Conservation (phyloP, 2,888 invertebrate genomes). For the Acanthosepion pharaonis region DNA sequence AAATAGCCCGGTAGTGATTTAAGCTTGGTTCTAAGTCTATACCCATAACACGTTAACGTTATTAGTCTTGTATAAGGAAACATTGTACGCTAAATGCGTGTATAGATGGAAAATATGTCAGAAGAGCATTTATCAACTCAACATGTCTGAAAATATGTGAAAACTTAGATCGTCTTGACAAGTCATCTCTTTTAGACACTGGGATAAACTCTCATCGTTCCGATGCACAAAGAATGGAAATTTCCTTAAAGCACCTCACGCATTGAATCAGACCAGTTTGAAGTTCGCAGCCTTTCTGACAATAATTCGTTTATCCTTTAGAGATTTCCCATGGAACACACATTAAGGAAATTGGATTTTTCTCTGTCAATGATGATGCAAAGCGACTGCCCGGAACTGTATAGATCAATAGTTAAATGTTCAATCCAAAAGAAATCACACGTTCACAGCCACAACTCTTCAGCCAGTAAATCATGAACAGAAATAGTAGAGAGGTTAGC, state of each 20-base stretch:
- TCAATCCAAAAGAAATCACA: not conserved
- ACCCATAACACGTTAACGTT: too few relatives aligned
- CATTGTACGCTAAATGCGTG: too few relatives aligned
- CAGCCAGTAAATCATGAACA: not conserved
- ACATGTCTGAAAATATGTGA: not conserved
- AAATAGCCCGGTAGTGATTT: too few relatives aligned
- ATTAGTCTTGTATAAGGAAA: too few relatives aligned
- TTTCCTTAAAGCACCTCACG: not conserved
- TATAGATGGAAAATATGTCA: too few relatives aligned
- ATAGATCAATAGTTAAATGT: not conserved
- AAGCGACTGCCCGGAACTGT: not conserved
- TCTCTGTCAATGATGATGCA: not conserved
- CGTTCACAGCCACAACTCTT: not conserved
- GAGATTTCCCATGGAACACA: not conserved
- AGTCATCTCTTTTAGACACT: not conserved
- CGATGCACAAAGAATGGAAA: not conserved
- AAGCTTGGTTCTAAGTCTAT: too few relatives aligned
- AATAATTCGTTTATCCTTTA: not conserved
- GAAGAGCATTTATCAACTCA: too few relatives aligned
- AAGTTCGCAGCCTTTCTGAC: not conserved
- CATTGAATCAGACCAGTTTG: not conserved
- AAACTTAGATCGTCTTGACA: not conserved
- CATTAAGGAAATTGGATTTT: constrained; percentile 18
- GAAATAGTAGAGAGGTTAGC: too few relatives aligned
- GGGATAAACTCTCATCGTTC: not conserved